phyloP scores from a whole-genome alignment of 2,113 vertebrate genomes.

The Columbina picui region DNA sequence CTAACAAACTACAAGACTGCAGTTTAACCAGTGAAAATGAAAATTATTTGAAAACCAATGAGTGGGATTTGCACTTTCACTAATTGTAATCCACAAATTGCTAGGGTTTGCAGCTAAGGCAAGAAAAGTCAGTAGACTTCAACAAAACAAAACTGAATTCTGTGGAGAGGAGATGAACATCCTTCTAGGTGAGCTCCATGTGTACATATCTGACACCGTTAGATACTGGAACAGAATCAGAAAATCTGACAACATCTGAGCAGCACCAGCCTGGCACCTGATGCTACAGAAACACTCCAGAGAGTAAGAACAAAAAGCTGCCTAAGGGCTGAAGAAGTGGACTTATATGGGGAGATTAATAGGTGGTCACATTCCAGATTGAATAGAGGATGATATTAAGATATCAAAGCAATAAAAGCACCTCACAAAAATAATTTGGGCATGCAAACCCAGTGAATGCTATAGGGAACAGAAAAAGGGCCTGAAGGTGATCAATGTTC shows the following conservation, averaged over 20 bases:
- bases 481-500: background rate
- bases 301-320: background rate
- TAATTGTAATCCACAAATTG: background rate
- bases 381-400: background rate
- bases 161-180: background rate
- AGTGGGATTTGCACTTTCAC: background rate
- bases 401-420: background rate
- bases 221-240: background rate
- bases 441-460: background rate
- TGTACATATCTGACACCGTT: background rate
- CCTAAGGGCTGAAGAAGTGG: background rate
- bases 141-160: background rate
- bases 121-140: background rate
- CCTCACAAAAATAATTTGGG: background rate
- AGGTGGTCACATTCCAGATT: background rate
- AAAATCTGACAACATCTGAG: background rate
- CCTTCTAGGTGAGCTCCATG: background rate
- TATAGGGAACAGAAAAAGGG: background rate
- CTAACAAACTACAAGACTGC: background rate
- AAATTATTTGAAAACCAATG: background rate
- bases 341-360: background rate
- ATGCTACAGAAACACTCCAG: background rate
- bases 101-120: background rate
- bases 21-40: background rate
- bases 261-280: background rate